Conservation (phyloP, 2,888 invertebrate genomes). For the Lasioglossum calceatum region DNA sequence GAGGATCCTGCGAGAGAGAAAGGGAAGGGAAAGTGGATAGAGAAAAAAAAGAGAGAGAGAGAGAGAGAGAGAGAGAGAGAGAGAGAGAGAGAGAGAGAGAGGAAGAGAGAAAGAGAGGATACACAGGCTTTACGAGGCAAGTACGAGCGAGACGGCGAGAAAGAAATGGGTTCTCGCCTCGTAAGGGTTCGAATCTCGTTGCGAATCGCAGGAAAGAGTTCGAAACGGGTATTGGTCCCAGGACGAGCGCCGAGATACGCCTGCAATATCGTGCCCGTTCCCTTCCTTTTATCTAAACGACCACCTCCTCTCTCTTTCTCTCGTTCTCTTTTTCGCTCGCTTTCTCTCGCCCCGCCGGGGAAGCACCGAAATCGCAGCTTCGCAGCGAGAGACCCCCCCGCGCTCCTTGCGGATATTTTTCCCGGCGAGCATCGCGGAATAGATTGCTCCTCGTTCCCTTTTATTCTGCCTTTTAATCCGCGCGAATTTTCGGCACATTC, state of each 20-base stretch:
- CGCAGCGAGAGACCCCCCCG: neutral
- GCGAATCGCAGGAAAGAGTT: constrained; percentile 69
- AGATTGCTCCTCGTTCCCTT: constrained; percentile 39
- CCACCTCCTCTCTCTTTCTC: neutral
- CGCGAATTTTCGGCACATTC: constrained; percentile 1
- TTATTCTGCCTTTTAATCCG: constrained; percentile 49
- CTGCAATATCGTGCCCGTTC: constrained; percentile 57
- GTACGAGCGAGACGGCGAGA: constrained; percentile 31
- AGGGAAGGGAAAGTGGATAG: constrained; percentile 3
- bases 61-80: neutral
- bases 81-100: neutral
- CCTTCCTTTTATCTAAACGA: constrained; percentile 63
- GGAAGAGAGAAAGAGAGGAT: neutral
- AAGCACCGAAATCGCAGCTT: constrained; percentile 50
- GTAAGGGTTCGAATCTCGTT: constrained; percentile 72
- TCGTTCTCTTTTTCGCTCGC: neutral
- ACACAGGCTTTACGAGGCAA: constrained; percentile 57
- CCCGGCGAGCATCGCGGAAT: constrained; percentile 45
- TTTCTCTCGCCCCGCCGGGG: neutral
- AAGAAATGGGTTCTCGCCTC: constrained; percentile 66
- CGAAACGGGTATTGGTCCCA: constrained; percentile 71
- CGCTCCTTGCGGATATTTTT: constrained; percentile 36
- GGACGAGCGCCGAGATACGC: constrained; percentile 63
- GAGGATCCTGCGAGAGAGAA: constrained; percentile 15
- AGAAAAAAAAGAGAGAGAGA: neutral